A percentile compares a stretch with the other conserved stretches of the same genome.
These are phyloP conservation scores for Galeruca laticollis DNA, from an alignment of 2,888 invertebrate species.

Conservation along the genomic window DNA sequence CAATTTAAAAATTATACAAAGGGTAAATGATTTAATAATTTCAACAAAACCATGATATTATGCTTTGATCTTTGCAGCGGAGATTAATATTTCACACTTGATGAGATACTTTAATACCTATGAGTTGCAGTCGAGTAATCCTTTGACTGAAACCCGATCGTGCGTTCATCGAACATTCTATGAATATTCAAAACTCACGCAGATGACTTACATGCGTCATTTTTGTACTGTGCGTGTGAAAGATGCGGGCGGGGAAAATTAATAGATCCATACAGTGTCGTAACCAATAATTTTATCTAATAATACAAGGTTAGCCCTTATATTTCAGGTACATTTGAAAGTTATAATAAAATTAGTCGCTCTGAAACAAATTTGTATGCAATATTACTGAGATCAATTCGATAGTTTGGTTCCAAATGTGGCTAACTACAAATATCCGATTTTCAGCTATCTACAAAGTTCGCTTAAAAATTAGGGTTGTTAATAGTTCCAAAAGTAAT, in stretches of 20 bases:
- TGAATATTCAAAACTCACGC: slow-evolving; percentile 40
- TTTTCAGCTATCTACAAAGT: too few relatives aligned
- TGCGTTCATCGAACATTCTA: slow-evolving; percentile 33
- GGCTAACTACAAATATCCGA: too few relatives aligned
- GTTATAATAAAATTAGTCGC: too few relatives aligned
- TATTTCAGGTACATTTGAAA: too few relatives aligned
- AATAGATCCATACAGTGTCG: slow-evolving; percentile 15
- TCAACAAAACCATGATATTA: slow-evolving; percentile 23
- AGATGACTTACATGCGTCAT: slow-evolving; percentile 34
- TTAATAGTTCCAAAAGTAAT: too few relatives aligned
- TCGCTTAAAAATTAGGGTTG: too few relatives aligned
- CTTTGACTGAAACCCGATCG: slow-evolving; percentile 30
- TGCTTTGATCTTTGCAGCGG: slow-evolving; percentile 34
- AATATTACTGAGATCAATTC: not conserved
- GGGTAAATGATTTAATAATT: slow-evolving; percentile 24
- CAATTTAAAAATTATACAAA: not conserved
- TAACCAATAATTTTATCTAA: not conserved
- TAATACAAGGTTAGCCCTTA: not conserved
- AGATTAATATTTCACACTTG: slow-evolving; percentile 43
- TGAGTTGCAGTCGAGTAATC: slow-evolving; percentile 34
- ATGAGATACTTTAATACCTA: slow-evolving; percentile 41
- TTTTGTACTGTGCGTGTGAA: slow-evolving; percentile 17
- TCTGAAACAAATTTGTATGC: not conserved
- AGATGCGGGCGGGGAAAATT: slow-evolving; percentile 32
- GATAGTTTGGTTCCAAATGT: too few relatives aligned